phyloP scores from a whole-genome alignment of 2,113 vertebrate genomes.

The Melanerpes formicivorus region DNA sequence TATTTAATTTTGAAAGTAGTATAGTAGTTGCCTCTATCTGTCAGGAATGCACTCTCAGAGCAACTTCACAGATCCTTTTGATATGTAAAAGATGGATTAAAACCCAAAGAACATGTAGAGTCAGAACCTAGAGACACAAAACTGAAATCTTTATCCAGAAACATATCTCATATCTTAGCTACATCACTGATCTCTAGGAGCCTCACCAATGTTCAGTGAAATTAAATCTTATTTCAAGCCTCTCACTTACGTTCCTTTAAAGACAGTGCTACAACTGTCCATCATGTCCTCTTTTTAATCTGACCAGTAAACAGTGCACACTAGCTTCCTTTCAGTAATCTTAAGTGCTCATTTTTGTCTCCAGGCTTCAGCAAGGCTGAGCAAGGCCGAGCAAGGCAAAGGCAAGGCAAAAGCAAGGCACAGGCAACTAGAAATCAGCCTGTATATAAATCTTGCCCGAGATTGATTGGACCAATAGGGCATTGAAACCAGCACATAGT shows the following conservation, averaged over 20 bases:
- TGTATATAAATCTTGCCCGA: too few relatives aligned
- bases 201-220: background rate
- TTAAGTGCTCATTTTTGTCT: background rate
- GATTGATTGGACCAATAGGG: too few relatives aligned
- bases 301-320: background rate
- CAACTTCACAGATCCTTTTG: background rate
- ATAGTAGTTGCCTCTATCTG: background rate
- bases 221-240: background rate
- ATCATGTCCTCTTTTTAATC: background rate
- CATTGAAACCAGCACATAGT: too few relatives aligned
- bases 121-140: background rate
- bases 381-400: too few relatives aligned
- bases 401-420: too few relatives aligned
- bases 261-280: background rate
- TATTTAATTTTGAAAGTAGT: background rate
- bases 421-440: too few relatives aligned
- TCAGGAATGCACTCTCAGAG: background rate
- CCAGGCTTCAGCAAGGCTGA: too few relatives aligned
- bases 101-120: background rate
- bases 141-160: background rate
- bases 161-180: background rate
- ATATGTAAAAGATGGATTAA: background rate
- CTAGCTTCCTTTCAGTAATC: background rate
- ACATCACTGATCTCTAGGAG: background rate
- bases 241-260: background rate